phyloP scores from a whole-genome alignment of 2,888 invertebrate genomes.

The Drosophila anomelani region DNA sequence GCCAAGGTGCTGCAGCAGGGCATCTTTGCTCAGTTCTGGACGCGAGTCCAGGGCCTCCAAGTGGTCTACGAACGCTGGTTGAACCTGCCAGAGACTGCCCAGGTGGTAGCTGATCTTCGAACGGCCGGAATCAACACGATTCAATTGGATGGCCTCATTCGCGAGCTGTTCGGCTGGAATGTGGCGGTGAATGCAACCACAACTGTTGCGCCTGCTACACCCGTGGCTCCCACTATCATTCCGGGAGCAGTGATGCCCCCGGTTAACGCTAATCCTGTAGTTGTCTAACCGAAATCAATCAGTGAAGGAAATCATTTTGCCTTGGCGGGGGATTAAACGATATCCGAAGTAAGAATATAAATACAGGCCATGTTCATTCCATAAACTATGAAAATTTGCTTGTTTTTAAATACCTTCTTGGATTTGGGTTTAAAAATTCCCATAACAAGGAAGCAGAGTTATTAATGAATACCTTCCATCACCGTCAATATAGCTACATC shows the following conservation, averaged over 20 bases:
- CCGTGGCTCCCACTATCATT: slow-evolving; percentile 9
- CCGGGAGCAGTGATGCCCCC: slow-evolving; percentile 54
- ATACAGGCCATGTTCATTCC: not conserved
- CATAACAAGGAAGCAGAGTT: too few relatives aligned
- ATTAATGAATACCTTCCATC: not conserved
- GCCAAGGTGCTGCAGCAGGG: slow-evolving; percentile 71
- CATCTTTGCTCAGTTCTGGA: slow-evolving; percentile 76
- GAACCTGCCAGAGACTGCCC: slow-evolving; percentile 61
- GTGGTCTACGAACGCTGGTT: slow-evolving; percentile 80
- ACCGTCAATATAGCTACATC: slow-evolving; percentile 44
- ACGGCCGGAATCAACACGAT: slow-evolving; percentile 69
- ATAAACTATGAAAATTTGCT: not conserved
- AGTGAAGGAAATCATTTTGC: slow-evolving; percentile 12
- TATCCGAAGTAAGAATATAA: not conserved
- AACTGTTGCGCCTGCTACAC: slow-evolving; percentile 14
- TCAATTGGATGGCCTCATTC: slow-evolving; percentile 75
- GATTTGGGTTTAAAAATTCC: too few relatives aligned
- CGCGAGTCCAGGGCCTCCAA: slow-evolving; percentile 59
- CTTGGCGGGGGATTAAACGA: not conserved
- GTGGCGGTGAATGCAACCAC: slow-evolving; percentile 42
- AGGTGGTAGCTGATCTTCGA: slow-evolving; percentile 63
- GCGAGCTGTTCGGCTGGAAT: slow-evolving; percentile 77
- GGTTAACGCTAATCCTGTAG: slow-evolving; percentile 2
- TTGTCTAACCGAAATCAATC: slow-evolving; percentile 5
- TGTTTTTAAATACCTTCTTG: too few relatives aligned